Percentiles rank a stretch among this genome's conserved stretches.
These are phyloP conservation scores for Terebella lapidaria DNA, from an alignment of 2,888 invertebrate species.

Conservation along the genomic window DNA sequence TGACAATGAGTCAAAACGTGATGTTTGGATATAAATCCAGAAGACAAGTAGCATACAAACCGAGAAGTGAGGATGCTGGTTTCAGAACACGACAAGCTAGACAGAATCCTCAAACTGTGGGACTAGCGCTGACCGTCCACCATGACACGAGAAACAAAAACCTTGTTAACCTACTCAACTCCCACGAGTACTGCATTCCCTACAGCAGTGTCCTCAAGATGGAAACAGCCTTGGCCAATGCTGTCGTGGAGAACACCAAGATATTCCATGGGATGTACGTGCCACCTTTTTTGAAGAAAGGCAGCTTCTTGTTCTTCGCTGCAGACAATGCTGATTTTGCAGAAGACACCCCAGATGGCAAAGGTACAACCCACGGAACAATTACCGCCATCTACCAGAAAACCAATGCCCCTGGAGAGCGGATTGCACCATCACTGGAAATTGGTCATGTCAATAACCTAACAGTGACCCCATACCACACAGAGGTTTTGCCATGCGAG, in stretches of 20 bases:
- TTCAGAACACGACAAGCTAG: slow-evolving; percentile 12
- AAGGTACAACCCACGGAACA: slow-evolving; percentile 18
- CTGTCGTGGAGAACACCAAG: slow-evolving; percentile 14
- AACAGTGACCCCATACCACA: no score
- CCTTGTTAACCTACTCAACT: slow-evolving; percentile 8
- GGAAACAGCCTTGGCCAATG: slow-evolving; percentile 16
- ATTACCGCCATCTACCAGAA: no score
- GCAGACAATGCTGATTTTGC: slow-evolving; percentile 18
- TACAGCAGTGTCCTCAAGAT: slow-evolving; percentile 5
- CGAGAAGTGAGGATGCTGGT: background rate
- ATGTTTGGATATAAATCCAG: slow-evolving; percentile 2
- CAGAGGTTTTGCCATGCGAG: no score
- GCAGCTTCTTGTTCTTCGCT: slow-evolving; percentile 14
- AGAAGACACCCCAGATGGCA: slow-evolving; percentile 17
- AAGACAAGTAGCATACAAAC: slow-evolving; percentile 7
- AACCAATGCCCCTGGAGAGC: no score
- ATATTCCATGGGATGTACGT: slow-evolving; percentile 13
- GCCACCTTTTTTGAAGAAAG: slow-evolving; percentile 17
- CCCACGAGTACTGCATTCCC: slow-evolving; percentile 5
- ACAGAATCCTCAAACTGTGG: slow-evolving; percentile 16
- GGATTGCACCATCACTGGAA: no score
- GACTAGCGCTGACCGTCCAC: slow-evolving; percentile 14
- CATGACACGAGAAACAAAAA: slow-evolving; percentile 16
- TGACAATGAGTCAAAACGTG: slow-evolving; percentile 6
- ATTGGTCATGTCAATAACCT: no score